Conservation (phyloP, 2,797 vertebrate genomes). For the Hemibagrus guttatus region DNA sequence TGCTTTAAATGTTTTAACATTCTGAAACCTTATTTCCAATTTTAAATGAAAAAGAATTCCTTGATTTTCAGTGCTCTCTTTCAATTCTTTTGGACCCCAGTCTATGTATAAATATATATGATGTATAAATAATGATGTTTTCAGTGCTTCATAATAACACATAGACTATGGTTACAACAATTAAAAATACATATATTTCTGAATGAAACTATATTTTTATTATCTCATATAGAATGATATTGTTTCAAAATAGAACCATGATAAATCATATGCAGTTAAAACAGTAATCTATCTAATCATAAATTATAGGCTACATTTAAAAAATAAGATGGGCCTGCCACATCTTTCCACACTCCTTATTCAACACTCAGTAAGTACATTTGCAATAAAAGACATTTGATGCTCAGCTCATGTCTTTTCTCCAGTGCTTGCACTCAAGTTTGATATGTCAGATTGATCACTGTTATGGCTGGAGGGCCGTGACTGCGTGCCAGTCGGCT, state of each 20-base stretch:
- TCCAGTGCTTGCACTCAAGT: slow-evolving; percentile 57
- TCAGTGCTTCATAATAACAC: not conserved
- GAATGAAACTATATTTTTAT: not conserved
- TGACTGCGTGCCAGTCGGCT: slow-evolving; percentile 44
- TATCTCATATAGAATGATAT: slow-evolving; percentile 3
- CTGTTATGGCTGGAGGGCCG: slow-evolving; percentile 60
- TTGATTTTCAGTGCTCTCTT: not conserved
- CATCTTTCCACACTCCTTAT: not conserved
- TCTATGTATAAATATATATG: not conserved
- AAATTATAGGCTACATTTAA: slow-evolving; percentile 39
- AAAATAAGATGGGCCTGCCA: slow-evolving; percentile 28
- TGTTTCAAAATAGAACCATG: not conserved
- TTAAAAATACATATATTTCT: not conserved
- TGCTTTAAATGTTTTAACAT: not conserved
- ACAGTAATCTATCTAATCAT: slow-evolving; percentile 20
- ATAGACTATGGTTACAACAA: not conserved
- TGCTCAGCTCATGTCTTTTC: slow-evolving; percentile 58
- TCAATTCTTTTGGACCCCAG: not conserved
- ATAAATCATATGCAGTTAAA: slow-evolving; percentile 17
- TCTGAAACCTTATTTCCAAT: not conserved
- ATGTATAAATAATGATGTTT: slow-evolving; percentile 11
- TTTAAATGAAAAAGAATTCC: not conserved
- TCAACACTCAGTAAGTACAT: not conserved
- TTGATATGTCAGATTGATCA: slow-evolving; percentile 56
- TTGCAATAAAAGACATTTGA: slow-evolving; percentile 19